A percentile compares a stretch with the other conserved stretches of the same genome.
These are phyloP conservation scores for Nothobranchius furzeri DNA, from an alignment of 2,113 vertebrate genomes.

Conservation along the genomic window DNA sequence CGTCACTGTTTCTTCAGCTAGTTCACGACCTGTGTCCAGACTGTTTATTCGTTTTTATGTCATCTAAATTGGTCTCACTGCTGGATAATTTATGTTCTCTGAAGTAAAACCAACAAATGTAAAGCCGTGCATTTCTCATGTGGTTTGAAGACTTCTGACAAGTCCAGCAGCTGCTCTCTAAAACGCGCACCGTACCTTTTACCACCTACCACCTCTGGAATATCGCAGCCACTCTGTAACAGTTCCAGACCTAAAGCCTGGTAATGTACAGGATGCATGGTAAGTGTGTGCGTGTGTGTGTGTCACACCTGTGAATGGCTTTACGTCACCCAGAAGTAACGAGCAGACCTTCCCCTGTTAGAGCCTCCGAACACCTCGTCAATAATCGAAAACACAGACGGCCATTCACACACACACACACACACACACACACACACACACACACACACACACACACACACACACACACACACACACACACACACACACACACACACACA, in stretches of 20 bases:
- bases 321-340: constrained; percentile 49
- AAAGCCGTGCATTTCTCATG: background rate
- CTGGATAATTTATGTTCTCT: constrained; percentile 57
- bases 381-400: constrained; percentile 60
- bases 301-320: constrained; percentile 71
- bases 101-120: constrained; percentile 54
- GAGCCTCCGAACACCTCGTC: constrained; percentile 63
- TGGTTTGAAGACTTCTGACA: background rate
- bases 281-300: constrained; percentile 43
- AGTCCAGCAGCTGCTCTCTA: background rate
- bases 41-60: constrained; percentile 26
- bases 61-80: constrained; percentile 41
- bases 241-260: constrained; percentile 59
- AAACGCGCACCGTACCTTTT: constrained; percentile 15
- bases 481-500: constrained; percentile 1
- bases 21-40: background rate
- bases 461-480: constrained; percentile 12
- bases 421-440: constrained; percentile 7
- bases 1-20: too few relatives aligned
- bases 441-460: constrained; percentile 21
- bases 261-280: constrained; percentile 56
- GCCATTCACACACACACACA: constrained; percentile 22
- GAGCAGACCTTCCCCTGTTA: constrained; percentile 39
- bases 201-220: constrained; percentile 6
- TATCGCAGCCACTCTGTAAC: constrained; percentile 41